A percentile compares a stretch with the other conserved stretches of the same genome.
Conservation (phyloP, 2,888 invertebrate genomes). For the Graphium colonna region DNA sequence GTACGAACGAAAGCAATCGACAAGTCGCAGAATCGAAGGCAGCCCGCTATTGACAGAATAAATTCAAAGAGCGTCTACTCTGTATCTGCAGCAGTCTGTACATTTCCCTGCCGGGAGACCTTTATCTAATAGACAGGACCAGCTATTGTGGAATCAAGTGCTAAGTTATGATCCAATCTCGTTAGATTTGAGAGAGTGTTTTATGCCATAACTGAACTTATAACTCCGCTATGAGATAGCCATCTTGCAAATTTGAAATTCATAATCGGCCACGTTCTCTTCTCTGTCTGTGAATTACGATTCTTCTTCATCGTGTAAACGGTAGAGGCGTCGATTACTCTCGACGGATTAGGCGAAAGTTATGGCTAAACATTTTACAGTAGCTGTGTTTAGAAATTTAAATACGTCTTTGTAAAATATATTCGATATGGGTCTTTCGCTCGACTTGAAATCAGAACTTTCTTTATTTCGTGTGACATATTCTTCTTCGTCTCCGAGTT, state of each 20-base stretch:
- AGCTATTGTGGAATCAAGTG: constrained; percentile 60
- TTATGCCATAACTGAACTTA: constrained; percentile 34
- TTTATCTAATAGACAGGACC: constrained; percentile 58
- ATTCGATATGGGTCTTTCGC: no score
- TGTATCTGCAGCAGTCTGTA: constrained; percentile 28
- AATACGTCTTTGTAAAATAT: not conserved
- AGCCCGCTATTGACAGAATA: constrained; percentile 44
- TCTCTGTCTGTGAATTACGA: not conserved
- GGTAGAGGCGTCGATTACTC: not conserved
- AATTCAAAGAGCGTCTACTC: constrained; percentile 35
- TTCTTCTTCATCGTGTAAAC: not conserved
- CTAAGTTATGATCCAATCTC: constrained; percentile 66
- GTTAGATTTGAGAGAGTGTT: constrained; percentile 58
- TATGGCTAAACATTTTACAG: no score
- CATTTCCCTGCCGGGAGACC: constrained; percentile 44
- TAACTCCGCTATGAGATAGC: constrained; percentile 44
- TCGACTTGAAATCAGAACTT: no score
- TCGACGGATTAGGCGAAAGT: not conserved
- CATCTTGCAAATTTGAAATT: constrained; percentile 59
- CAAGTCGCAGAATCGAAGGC: constrained; percentile 37
- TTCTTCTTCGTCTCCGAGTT: no score
- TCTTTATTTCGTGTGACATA: no score
- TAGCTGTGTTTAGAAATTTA: not conserved
- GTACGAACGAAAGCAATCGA: constrained; percentile 42
- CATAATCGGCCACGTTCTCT: constrained; percentile 38